Evolutionary conservation across 64 coral and sea anemone species (phyloP).

Genomic region (Pachyseris speciosa): DNA sequence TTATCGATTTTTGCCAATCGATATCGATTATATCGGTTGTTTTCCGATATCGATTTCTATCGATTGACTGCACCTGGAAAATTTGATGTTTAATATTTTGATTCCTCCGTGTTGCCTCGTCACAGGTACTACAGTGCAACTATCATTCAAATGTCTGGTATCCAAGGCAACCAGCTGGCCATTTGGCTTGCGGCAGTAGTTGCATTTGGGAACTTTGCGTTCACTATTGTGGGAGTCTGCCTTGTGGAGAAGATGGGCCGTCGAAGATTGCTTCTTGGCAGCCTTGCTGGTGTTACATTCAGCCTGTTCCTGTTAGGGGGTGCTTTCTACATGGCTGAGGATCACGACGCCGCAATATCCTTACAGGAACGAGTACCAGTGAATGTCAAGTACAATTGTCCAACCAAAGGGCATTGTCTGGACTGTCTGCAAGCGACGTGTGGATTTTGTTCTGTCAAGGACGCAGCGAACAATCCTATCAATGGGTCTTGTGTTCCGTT

Average conservation of each 20-base stretch:
- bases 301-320: conserved; percentile 80
- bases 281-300: conserved; percentile 80
- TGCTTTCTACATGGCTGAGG: conserved; percentile 78
- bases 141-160: conserved; percentile 95
- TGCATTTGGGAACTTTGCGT: conserved; percentile 87
- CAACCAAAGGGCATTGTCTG: conserved; percentile 41
- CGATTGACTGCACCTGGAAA: no score
- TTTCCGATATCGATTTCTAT: no score
- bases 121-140: conserved; percentile 97
- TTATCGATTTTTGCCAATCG: no score
- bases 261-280: conserved; percentile 81
- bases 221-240: conserved; percentile 86
- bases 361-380: neutral
- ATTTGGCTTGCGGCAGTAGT: conserved; percentile 91
- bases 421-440: conserved; percentile 69
- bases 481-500: conserved; percentile 85
- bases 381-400: neutral
- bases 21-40: no score
- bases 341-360: conserved; percentile 51
- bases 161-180: conserved; percentile 65
- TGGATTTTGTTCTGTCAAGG: conserved; percentile 85
- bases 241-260: conserved; percentile 94
- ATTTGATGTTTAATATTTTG: neutral
- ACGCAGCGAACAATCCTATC: conserved; percentile 14
- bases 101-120: neutral